A percentile compares a stretch with the other conserved stretches of the same genome.
These are phyloP conservation scores for Ptycholaimellus sp. DNA, from an alignment of 2,888 invertebrate species.

Conservation along the genomic window DNA sequence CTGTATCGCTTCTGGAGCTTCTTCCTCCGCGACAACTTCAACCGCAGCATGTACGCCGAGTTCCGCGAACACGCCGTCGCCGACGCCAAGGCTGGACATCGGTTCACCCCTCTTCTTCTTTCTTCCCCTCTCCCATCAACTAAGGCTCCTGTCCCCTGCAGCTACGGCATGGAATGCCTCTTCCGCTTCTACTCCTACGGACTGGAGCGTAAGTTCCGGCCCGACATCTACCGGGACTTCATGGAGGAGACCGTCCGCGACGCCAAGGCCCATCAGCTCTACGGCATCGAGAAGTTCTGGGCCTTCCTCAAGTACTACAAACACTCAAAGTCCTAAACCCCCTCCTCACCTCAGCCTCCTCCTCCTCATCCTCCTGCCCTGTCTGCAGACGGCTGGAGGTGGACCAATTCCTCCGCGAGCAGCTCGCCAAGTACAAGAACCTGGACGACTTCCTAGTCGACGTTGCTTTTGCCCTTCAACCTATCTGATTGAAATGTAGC, in stretches of 20 bases:
- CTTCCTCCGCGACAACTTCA: conserved; percentile 90
- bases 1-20: conserved; percentile 98
- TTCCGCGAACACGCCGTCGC: conserved; percentile 73
- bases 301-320: conserved; percentile 94
- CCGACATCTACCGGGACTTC: conserved; percentile 83
- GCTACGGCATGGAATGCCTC: conserved; percentile 40
- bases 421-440: conserved; percentile 30
- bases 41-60: conserved; percentile 88
- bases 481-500: background rate
- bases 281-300: conserved; percentile 97
- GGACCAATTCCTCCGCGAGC: conserved; percentile 26
- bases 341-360: too few species aligned
- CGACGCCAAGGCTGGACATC: conserved; percentile 66
- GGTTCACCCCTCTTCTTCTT: conserved; percentile 39
- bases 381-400: conserved; percentile 25
- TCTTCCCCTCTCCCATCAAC: background rate
- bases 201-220: conserved; percentile 74
- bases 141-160: too few species aligned
- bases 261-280: conserved; percentile 48
- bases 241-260: conserved; percentile 36
- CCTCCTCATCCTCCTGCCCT: too few species aligned
- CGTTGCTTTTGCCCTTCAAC: too few species aligned
- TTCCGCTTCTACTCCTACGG: conserved; percentile 97
- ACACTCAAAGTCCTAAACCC: too few species aligned
- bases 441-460: conserved; percentile 28